These are phyloP conservation scores for Stichodactyla helianthus DNA, from an alignment of 64 coral and sea anemone genomes.

Conservation along the genomic window DNA sequence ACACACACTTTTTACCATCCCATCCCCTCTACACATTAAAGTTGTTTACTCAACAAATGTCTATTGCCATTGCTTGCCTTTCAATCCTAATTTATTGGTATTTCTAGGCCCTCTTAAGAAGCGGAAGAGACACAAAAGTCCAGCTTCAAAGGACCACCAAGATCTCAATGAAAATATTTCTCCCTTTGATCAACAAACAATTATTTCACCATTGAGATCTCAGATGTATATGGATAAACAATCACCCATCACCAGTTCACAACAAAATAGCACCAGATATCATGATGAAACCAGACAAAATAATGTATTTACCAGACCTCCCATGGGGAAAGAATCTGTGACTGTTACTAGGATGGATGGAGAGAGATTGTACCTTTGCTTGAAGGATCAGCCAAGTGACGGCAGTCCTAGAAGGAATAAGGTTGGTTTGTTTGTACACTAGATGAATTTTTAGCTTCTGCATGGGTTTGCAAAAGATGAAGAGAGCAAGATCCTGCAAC, in stretches of 20 bases:
- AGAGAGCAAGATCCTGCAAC: no score
- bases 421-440: background rate
- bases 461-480: background rate
- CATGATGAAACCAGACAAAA: background rate
- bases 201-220: background rate
- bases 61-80: background rate
- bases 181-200: background rate
- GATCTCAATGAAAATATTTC: background rate
- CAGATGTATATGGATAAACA: background rate
- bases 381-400: background rate
- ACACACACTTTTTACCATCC: no score
- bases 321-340: conserved; percentile 50
- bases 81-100: background rate
- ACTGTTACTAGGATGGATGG: conserved; percentile 53
- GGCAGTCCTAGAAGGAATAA: background rate
- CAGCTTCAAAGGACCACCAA: background rate
- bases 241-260: background rate
- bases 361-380: conserved; percentile 38
- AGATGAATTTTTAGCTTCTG: background rate
- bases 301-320: conserved; percentile 50
- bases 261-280: background rate
- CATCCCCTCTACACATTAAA: no score
- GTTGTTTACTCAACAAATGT: no score
- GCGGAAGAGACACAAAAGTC: conserved; percentile 18
- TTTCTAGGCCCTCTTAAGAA: conserved; percentile 43